Base-by-base conservation (phyloP, 2,797 vertebrate genomes). In the Mionectes olivaceus region DNA sequence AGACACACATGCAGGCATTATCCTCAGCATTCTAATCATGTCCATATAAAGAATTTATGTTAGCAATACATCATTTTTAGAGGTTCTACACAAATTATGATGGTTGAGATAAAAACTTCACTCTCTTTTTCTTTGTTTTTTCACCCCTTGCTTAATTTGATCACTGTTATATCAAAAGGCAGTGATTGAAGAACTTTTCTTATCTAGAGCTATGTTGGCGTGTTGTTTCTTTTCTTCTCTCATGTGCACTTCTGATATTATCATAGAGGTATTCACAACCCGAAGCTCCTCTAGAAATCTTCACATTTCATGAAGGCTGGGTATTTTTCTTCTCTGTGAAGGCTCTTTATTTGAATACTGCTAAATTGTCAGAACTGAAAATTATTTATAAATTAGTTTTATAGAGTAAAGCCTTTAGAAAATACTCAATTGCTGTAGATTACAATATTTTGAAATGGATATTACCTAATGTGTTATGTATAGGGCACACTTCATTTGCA, bases 361-460 rank as follows among this genome's bases (percentile, higher is more conserved):
- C 39, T 59, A 87, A 90, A 79, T 67, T 63, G 84, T 55, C 50
- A 76, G 53, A 82, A 79, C 19, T 46, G 39, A 94, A 93, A 86
- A 81, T 19, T 4, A 92, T 59, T 89, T 90, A 73, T 46, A 86
- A 80, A 87, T 85, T 71, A 35, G 17, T 70, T 93, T 77, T 87
- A 17, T 41, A 80, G 69, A 90, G 57, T 37, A 79, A 87, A 90
- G 21, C 53, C 47, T 93, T 64, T 90, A 78, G 76, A 93, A 90
- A 88, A 88, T 21, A 33, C 25, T 64, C 67, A 80, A 69, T 41
- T 83, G 35, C 37, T 86, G 22, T 25, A 78, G 27, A 65, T 93
- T 61, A 65, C 61, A 65, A 5, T 74, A 86, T 68, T 73, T 74
- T 89, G 24, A 80, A 71, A 28, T 76, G 10, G 92, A n/a, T 19